Percentiles rank a stretch among this genome's conserved stretches.
phyloP scores from a whole-genome alignment of 1,140 invertebrate genomes.

The Drosophila micromelanica region DNA sequence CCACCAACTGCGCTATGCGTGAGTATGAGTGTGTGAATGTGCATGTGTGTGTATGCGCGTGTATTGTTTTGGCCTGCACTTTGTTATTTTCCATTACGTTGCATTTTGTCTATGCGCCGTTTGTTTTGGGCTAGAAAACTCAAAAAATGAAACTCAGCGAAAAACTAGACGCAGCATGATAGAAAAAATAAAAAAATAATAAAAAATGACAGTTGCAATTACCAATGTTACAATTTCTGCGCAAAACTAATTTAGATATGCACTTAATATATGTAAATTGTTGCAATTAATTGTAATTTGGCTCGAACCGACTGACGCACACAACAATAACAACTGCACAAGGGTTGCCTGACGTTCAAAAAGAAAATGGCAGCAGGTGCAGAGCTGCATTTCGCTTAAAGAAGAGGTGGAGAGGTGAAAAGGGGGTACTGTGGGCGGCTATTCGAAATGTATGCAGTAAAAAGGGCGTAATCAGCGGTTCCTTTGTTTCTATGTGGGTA shows the following conservation, averaged over 20 bases:
- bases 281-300: conserved; percentile 77
- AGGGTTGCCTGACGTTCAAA: conserved; percentile 68
- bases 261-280: conserved; percentile 73
- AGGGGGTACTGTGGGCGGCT: conserved; percentile 15
- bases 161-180: conserved; percentile 11
- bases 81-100: conserved; percentile 62
- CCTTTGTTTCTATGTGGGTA: conserved; percentile 12
- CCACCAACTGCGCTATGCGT: neutral
- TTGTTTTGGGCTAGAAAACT: conserved; percentile 35
- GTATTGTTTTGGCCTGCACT: conserved; percentile 53
- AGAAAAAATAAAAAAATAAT: too few species aligned
- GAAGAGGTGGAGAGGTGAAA: neutral
- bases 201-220: conserved; percentile 29
- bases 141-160: conserved; percentile 13
- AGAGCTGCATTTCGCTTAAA: conserved; percentile 49
- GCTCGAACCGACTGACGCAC: conserved; percentile 45
- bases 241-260: conserved; percentile 30
- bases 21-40: conserved; percentile 6
- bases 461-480: conserved; percentile 64
- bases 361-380: conserved; percentile 79
- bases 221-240: conserved; percentile 37
- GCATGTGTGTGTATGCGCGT: conserved; percentile 18
- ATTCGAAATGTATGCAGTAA: conserved; percentile 59
- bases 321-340: conserved; percentile 32
- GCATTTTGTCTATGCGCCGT: conserved; percentile 35